Percentiles rank a stretch among this genome's conserved stretches.
Evolutionary conservation across 2,797 vertebrate genomes (phyloP).

Genomic region (Neostethus bicornis): DNA sequence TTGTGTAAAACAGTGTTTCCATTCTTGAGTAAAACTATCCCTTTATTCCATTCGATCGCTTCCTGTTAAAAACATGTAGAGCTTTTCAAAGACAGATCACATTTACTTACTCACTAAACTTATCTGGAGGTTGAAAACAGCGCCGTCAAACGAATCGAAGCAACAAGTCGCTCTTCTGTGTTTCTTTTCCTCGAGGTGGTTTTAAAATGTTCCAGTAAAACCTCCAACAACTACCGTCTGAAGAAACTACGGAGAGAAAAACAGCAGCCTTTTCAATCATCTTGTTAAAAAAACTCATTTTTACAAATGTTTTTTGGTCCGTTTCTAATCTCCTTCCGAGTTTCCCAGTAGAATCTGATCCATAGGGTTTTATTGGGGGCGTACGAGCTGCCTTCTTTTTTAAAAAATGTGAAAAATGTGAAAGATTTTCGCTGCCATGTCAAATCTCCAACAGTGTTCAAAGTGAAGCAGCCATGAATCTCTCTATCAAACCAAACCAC

Average conservation of each 20-base stretch:
- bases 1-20: conserved; percentile 21
- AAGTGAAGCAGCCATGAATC: conserved; percentile 79
- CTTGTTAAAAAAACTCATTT: conserved; percentile 75
- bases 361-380: conserved; percentile 67
- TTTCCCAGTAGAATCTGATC: conserved; percentile 51
- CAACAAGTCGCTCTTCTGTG: conserved; percentile 91
- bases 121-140: conserved; percentile 49
- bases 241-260: conserved; percentile 87
- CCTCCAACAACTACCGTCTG: conserved; percentile 88
- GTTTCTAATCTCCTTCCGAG: conserved; percentile 38
- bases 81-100: conserved; percentile 5
- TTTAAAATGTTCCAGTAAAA: conserved; percentile 90
- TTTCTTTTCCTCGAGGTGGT: conserved; percentile 88
- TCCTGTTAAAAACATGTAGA: conserved; percentile 57
- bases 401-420: conserved; percentile 87
- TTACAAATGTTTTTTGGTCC: conserved; percentile 44
- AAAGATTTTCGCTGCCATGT: conserved; percentile 81
- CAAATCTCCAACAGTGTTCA: conserved; percentile 78
- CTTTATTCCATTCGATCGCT: conserved; percentile 23
- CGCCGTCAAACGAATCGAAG: conserved; percentile 78
- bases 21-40: conserved; percentile 28
- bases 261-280: conserved; percentile 86
- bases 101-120: conserved; percentile 81
- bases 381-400: conserved; percentile 77
- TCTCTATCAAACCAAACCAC: conserved; percentile 59